These are phyloP conservation scores for Drosophila athabasca DNA, from an alignment of 1,140 invertebrate species.

Conservation along the genomic window DNA sequence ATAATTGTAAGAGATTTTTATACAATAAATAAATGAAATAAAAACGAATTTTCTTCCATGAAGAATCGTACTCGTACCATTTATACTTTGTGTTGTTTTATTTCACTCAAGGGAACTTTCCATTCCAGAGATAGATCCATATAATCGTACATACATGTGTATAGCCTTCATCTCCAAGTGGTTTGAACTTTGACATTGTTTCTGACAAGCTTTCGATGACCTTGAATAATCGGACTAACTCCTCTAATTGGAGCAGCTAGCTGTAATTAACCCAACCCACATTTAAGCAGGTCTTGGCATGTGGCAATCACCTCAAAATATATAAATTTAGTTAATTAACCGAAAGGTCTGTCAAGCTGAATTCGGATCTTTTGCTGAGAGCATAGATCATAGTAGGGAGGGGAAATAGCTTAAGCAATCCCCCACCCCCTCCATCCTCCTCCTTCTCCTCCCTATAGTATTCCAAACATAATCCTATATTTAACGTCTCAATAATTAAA, in stretches of 20 bases:
- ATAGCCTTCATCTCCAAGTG: constrained; percentile 20
- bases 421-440: too few relatives aligned
- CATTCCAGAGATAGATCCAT: background rate
- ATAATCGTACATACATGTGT: too few relatives aligned
- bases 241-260: constrained; percentile 12
- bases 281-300: background rate
- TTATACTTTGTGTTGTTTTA: constrained; percentile 41
- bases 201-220: constrained; percentile 33
- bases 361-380: background rate
- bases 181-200: background rate
- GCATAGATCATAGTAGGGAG: too few relatives aligned
- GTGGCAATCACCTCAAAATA: background rate
- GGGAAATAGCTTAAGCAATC: background rate
- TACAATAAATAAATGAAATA: constrained; percentile 32
- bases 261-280: background rate
- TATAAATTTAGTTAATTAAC: background rate
- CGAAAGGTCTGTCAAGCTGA: background rate
- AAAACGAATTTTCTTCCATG: constrained; percentile 27
- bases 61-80: constrained; percentile 8
- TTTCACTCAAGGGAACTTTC: constrained; percentile 9
- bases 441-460: background rate
- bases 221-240: constrained; percentile 35
- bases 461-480: background rate
- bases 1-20: constrained; percentile 25
- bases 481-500: constrained; percentile 5